Percentiles rank a stretch among this genome's conserved stretches.
These are phyloP conservation scores for Poecile atricapillus DNA, from an alignment of 2,113 vertebrate genomes.

Conservation along the genomic window DNA sequence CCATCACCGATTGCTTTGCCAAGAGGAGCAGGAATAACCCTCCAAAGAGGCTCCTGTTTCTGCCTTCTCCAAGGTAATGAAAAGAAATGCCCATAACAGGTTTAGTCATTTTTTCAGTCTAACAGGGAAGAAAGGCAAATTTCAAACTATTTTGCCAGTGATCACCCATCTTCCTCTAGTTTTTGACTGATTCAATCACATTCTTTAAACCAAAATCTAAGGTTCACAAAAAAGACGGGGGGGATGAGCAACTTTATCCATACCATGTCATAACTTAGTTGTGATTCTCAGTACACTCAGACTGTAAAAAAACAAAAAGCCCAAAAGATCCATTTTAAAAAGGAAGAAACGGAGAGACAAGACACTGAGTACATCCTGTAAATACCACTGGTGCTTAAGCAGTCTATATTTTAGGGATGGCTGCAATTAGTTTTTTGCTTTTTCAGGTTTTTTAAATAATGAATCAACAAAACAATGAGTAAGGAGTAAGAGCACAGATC, in stretches of 20 bases:
- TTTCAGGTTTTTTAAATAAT: not conserved
- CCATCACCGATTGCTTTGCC: not conserved
- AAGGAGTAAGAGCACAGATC: not conserved
- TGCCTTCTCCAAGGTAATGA: not conserved
- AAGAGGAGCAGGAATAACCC: not conserved
- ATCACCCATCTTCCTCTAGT: not conserved
- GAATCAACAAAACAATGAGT: not conserved
- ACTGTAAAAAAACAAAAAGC: not conserved
- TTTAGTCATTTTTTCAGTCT: not conserved
- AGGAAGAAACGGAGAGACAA: not conserved
- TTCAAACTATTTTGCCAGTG: not conserved
- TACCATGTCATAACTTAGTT: not conserved
- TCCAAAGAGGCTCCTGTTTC: not conserved
- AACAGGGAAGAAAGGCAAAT: not conserved
- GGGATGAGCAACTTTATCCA: rapidly evolving
- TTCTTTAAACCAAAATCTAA: not conserved
- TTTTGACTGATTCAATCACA: not conserved
- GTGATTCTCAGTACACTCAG: not conserved
- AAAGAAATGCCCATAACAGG: not conserved
- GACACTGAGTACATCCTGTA: not conserved
- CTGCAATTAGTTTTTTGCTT: not conserved
- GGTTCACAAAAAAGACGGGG: not conserved
- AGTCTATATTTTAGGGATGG: not conserved
- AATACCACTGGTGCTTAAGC: not conserved
- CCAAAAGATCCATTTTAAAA: not conserved